A percentile compares a stretch with the other conserved stretches of the same genome.
Evolutionary conservation across 2,888 invertebrate genomes (phyloP).

Genomic region (Clivina fossor): DNA sequence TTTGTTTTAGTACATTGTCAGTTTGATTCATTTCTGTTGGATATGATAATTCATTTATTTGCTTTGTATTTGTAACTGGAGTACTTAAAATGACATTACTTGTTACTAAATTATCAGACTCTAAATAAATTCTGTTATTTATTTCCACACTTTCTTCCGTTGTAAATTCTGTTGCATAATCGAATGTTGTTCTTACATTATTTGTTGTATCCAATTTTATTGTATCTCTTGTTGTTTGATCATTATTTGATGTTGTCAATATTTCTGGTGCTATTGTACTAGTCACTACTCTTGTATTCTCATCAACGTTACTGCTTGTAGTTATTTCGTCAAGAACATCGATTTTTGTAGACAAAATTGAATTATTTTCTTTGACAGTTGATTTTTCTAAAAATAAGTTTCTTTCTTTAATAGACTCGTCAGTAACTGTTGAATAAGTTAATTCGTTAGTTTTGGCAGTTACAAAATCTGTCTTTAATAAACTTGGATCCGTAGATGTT

Average conservation of each 20-base stretch:
- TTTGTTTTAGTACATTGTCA: too few species aligned
- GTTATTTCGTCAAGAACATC: background rate
- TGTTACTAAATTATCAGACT: background rate
- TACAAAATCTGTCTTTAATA: too few species aligned
- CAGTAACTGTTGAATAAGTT: too few species aligned
- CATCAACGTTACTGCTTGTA: conserved; percentile 9
- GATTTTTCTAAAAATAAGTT: too few species aligned
- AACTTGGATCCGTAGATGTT: too few species aligned
- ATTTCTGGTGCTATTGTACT: background rate
- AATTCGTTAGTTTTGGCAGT: too few species aligned
- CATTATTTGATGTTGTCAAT: background rate
- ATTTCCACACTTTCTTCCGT: background rate
- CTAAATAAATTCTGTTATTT: background rate
- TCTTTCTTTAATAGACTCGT: too few species aligned
- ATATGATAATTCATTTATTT: background rate
- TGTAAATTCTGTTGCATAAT: background rate
- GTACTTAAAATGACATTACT: background rate
- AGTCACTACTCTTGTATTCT: background rate
- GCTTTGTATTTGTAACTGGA: background rate
- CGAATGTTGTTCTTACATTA: background rate
- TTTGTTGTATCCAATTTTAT: background rate
- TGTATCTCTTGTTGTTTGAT: background rate
- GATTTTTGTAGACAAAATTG: too few species aligned
- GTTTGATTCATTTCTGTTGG: too few species aligned
- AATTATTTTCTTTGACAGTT: too few species aligned